Conservation (phyloP, 2,113 vertebrate genomes). For the Thunnus maccoyii region DNA sequence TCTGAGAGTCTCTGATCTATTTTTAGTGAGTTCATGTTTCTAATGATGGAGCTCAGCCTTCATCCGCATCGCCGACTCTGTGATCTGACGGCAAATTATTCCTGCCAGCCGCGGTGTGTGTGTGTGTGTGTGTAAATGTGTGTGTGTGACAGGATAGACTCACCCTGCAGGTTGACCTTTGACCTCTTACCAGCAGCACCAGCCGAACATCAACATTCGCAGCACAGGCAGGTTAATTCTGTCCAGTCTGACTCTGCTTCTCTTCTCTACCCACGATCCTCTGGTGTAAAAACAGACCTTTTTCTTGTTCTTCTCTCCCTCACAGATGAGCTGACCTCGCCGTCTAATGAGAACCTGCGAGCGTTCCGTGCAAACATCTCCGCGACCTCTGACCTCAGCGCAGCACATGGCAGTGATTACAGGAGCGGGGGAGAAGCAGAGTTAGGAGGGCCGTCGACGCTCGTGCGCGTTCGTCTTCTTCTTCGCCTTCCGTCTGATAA, state of each 20-base stretch:
- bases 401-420: constrained; percentile 47
- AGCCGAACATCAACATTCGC: not conserved
- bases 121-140: constrained; percentile 28
- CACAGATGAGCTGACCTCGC: constrained; percentile 18
- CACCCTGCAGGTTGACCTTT: constrained; percentile 1
- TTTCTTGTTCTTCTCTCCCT: not conserved
- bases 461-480: not conserved
- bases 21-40: constrained; percentile 22
- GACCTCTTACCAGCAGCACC: not conserved
- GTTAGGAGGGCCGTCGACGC: too few relatives aligned
- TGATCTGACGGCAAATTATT: constrained; percentile 10
- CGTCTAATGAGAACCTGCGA: constrained; percentile 26
- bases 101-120: constrained; percentile 19
- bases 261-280: too few relatives aligned
- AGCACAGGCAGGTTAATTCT: not conserved
- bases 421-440: not conserved
- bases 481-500: too few relatives aligned
- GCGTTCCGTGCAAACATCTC: not conserved
- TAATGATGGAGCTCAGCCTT: constrained; percentile 20
- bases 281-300: too few relatives aligned
- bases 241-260: not conserved
- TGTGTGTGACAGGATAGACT: not conserved
- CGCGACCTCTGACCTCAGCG: constrained; percentile 40
- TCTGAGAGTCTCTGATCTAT: not conserved
- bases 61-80: not conserved